phyloP scores from a whole-genome alignment of 2,797 vertebrate genomes.

The Trachurus trachurus region DNA sequence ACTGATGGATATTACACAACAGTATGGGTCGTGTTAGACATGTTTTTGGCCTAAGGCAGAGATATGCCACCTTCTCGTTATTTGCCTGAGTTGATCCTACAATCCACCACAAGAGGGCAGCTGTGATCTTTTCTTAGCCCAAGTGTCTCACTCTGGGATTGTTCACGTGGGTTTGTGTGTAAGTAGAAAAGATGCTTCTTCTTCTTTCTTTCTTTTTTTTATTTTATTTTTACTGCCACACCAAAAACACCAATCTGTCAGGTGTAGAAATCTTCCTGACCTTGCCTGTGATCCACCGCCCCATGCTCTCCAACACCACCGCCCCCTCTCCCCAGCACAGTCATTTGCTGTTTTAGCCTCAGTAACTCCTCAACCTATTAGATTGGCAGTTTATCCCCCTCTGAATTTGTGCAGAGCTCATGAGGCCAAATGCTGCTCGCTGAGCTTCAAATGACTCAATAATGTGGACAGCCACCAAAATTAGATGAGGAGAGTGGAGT shows the following conservation, averaged over 20 bases:
- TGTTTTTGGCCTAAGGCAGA: not conserved
- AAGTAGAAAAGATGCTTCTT: conserved; percentile 22
- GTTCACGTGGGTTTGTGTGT: conserved; percentile 41
- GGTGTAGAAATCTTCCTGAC: conserved; percentile 12
- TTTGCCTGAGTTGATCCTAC: conserved; percentile 3
- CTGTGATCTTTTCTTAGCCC: conserved; percentile 64
- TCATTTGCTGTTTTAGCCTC: conserved; percentile 49
- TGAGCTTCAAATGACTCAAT: conserved; percentile 70
- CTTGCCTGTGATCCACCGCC: not conserved
- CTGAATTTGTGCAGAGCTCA: conserved; percentile 61
- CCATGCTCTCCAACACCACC: not conserved
- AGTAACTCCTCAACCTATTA: conserved; percentile 53
- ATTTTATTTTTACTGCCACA: conserved; percentile 1
- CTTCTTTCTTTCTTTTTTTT: too few species aligned
- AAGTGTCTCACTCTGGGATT: conserved; percentile 31
- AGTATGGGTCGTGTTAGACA: not conserved
- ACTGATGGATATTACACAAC: not conserved
- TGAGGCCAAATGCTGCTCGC: conserved; percentile 51
- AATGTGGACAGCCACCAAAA: conserved; percentile 67
- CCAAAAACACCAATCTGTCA: conserved; percentile 20
- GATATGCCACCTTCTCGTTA: conserved; percentile 6
- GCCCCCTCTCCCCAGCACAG: not conserved
- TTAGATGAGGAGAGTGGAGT: conserved; percentile 49
- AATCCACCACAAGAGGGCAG: conserved; percentile 79
- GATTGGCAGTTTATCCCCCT: conserved; percentile 64